Percentiles rank a stretch among this genome's conserved stretches.
Evolutionary conservation across 2,888 invertebrate species (phyloP).

Genomic region (Sussaba pulchella): DNA sequence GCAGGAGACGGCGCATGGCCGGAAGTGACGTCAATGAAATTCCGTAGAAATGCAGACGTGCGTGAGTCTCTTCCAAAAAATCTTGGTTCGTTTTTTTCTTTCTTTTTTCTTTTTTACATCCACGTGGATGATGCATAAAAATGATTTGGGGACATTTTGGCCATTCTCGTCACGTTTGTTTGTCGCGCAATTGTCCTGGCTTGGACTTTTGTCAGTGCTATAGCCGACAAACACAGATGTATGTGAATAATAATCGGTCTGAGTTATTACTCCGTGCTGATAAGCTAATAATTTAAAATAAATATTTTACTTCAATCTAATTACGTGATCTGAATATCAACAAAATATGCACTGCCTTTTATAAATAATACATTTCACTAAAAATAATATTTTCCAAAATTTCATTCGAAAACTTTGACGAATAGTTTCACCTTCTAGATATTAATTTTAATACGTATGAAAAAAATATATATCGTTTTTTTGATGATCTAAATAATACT

Average conservation of each 20-base stretch:
- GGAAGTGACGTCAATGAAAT: slow-evolving; percentile 56
- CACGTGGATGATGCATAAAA: slow-evolving; percentile 1
- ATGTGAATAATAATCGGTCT: neutral
- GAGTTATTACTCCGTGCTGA: no score
- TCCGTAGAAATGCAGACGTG: slow-evolving; percentile 29
- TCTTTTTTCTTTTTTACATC: slow-evolving; percentile 6
- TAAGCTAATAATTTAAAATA: no score
- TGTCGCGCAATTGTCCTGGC: slow-evolving; percentile 5
- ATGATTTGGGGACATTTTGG: slow-evolving; percentile 7
- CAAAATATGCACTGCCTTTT: no score
- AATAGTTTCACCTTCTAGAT: no score
- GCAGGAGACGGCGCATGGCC: neutral
- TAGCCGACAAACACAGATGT: neutral
- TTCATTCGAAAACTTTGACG: no score
- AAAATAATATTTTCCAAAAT: no score
- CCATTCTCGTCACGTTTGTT: slow-evolving; percentile 38
- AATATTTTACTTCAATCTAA: no score
- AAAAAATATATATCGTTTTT: no score
- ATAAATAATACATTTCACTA: no score
- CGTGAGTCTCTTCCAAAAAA: neutral
- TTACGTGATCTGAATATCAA: no score
- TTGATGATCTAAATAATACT: no score
- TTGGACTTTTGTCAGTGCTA: slow-evolving; percentile 12
- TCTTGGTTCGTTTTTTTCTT: neutral
- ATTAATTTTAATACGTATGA: no score